Base-by-base conservation (phyloP, 2,113 vertebrate genomes). In the Leptosomus discolor region DNA sequence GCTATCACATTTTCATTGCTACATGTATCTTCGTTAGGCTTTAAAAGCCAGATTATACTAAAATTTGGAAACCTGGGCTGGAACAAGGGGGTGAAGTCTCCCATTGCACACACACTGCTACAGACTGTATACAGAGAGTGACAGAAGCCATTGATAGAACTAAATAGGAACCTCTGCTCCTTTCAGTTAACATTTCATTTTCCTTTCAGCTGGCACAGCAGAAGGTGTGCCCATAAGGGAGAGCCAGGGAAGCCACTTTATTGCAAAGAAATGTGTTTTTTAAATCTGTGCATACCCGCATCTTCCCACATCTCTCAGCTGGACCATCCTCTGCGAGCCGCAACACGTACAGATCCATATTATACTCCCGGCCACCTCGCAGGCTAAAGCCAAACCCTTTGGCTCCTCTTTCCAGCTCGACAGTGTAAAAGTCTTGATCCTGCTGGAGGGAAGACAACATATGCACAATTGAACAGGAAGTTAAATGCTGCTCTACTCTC, bases 321-420 rank as follows among this genome's bases (percentile, higher is more conserved):
- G 99, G 99, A 88, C 99, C 99, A 2, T 99, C 99, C 97, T 99
- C 99, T 11, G 99, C 99, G 77, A 99, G 98, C 94, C 99, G 98
- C 98, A 99, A 96, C 78, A 99, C 99, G 23, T 99, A 99, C 87
- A 99, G 99, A 96, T 99, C 99, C 99, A 99, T 99, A 92, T 99
- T 99, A 97, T 99, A 99, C 88, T 99, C 99, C 87, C 99, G 98
- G 67, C 99, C 99, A 17, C 99, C 99, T 88, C 99, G 98, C 95
- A 99, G 99, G 95, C 99, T 99, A 95, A 99, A 99, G 93, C 99
- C 99, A 92, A 99, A 99, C n/a, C 99, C 99, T 98, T 99, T 99
- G 97, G 98, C 98, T 98, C 99, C 99, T 97, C 99, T 98, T 96
- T 99, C 99, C 96, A 99, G 98, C 95, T 99, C 99, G 97, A 99